Base-by-base conservation (phyloP, 2,113 vertebrate species). In the Hydropotes inermis region DNA sequence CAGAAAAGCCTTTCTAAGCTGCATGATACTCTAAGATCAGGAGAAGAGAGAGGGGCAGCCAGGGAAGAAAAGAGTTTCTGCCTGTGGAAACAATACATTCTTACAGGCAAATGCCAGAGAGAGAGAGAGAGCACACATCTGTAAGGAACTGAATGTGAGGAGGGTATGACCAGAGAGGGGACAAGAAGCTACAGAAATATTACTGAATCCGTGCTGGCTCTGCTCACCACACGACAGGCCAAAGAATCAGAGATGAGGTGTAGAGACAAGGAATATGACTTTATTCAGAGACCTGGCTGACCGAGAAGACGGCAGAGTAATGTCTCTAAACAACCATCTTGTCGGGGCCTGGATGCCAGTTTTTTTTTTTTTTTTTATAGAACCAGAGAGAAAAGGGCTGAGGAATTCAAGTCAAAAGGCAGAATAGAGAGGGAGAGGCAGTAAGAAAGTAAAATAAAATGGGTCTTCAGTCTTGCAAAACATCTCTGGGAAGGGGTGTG, bases 1-100 rank as follows among this genome's bases (percentile, higher is more conserved):
- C 54, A 57, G 47, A 82, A 97, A 86, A 60, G 67, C 21, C 39
- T 50, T 90, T n/a, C 70, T 11, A 58, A 82, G 88, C 33, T 58
- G 52, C 0, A 17, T 50, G 57, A 12, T 45, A 19, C 4, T n/a
- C 52, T 17, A 55, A 61, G 67, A 19, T 57, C 14, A 79, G 54
- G 15, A 55, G 43, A 9, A 79, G 33, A 28, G 64, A 78, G 85
- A 67, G 39, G 55, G 23, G 19, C 81, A 58, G 50, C 60, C 36
- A 4, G n/a, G 39, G 94, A 64, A 55, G 84, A 52, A 14, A n/a
- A 47, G 81, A 28, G 43, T 36, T n/a, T 86, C 67, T 82, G 27
- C 43, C 55, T 45, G 57, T 52, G 76, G 88, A 89, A 81, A 91
- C 43, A 30, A 12, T 28, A 54, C 55, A 33, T 43, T 14, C 57